Evolutionary conservation across 1,140 invertebrate genomes (phyloP), one percentile per base, ranked within the genome.

Genomic region (Oscheius sp.): DNA sequence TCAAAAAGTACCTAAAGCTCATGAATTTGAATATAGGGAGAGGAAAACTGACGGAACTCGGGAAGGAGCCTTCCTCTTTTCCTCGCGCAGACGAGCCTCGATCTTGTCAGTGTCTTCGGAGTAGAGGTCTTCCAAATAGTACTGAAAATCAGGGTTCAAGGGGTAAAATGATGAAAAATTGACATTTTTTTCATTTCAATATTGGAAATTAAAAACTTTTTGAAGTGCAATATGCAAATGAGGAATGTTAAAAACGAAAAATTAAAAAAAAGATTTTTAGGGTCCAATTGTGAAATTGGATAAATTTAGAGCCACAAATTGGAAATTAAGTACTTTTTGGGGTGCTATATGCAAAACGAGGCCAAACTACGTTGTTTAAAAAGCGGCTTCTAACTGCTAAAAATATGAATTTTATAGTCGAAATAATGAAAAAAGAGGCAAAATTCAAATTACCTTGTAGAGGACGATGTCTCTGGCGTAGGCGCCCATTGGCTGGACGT

Each of bases 21-120:
- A 35, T 28, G 38, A 28, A 77, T 73, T 71, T 36, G 74, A 58
- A 61, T 71, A 69, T 46, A 63, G 28, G 31, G 23, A 26, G 28
- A 20, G n/a, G 0, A 95, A 86, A 38, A 94, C 89, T 79, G 95
- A 97, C 76, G 93, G 94, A 64, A 96, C 95, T 84, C 93, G 92
- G 38, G 90, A 89, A 0, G 92, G 89, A 83, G 92, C 92, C 74
- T 91, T 91, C 62, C 90, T 89, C 80, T 93, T 94, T 77, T 95
- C 92, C 26, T 92, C 91, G 73, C 90, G 90, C 3, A 98, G 85
- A 58, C 90, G 87, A 81, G 94, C 92, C 79, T 97, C 93, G 26
- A 93, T 91, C 79, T 91, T 91, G 68, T 95, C 91, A 74, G 90
- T 78, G 35, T 80, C 68, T 49, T 83, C 81, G 10, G 66, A 23